Evolutionary conservation across 2,888 invertebrate genomes (phyloP), one percentile per base, ranked within the genome.

Genomic region (Eucriotettix oculatus): DNA sequence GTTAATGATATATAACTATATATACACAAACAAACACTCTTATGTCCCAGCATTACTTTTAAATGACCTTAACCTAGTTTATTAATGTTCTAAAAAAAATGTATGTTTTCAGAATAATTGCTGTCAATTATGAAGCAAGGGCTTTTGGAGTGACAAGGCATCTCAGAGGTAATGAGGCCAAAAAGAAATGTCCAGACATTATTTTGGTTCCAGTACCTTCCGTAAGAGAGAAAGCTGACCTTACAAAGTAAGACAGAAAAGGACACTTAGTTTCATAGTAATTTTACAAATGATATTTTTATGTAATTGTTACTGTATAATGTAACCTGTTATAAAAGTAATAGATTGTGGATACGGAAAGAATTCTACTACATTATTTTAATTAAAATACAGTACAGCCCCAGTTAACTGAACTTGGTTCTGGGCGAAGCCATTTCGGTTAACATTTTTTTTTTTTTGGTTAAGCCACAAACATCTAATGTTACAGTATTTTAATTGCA

Each of bases 81-180:
- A 9, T 44, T 7, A 42, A 42, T 9, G 41, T n/a, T 44, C 3
- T 16, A 54, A 44, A 42, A 58, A 41, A 16, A 48, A 42, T 41
- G n/a, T n/a, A n/a, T 16, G 16, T 2, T 44, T 71, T 42, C 65
- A 94, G 97, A 58, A 91, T 98, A 63, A 95, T 99, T 68, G 98
- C 98, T 54, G 96, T 98, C 0, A 95, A 96, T 74, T 99, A 99
- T 75, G 89, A 92, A 68, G 98, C 99, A 0, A 79, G 96, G 71
- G 88, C 85, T 3, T 82, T 78, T 74, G 98, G 98, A 14, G 93
- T 99, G 0, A 91, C 87, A 0, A 78, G 96, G 52, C 84, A 85
- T 66, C 94, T 96, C 91, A 77, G 92, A 68, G 95, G 94, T 0
- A 84, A 88, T 68, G 94, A 97, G 69, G 98, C 97, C 0, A 88